These are phyloP conservation scores for Stercorarius parasiticus DNA, from an alignment of 2,113 vertebrate genomes.

Conservation along the genomic window DNA sequence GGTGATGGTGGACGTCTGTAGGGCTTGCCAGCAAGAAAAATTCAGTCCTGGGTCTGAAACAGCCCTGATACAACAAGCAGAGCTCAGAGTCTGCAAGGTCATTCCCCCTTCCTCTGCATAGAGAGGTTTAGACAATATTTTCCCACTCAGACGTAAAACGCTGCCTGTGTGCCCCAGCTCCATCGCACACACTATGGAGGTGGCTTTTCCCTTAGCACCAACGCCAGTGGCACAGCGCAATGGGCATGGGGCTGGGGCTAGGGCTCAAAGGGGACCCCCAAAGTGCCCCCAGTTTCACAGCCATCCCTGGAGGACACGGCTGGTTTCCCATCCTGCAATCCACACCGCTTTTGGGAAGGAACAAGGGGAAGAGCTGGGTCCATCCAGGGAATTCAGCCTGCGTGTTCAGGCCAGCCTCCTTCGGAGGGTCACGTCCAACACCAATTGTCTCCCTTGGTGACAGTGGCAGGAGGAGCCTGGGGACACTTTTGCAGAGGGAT, in stretches of 20 bases:
- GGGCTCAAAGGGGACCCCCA: background rate
- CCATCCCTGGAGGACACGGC: background rate
- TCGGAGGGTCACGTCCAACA: background rate
- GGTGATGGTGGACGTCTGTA: background rate
- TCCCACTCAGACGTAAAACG: background rate
- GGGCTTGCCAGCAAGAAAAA: background rate
- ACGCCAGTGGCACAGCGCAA: background rate
- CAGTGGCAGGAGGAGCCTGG: background rate
- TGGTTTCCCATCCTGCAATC: background rate
- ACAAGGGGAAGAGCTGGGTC: rapidly evolving
- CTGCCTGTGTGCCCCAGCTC: background rate
- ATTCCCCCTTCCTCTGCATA: background rate
- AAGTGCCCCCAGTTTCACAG: background rate
- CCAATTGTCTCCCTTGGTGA: background rate
- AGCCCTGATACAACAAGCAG: background rate
- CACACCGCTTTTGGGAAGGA: background rate
- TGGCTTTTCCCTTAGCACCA: background rate
- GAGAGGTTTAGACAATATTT: background rate
- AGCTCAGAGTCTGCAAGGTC: background rate
- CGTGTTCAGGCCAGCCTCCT: background rate
- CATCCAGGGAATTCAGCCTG: background rate
- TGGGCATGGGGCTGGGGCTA: too few species aligned
- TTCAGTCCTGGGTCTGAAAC: background rate
- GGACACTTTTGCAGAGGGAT: background rate
- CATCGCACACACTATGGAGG: rapidly evolving